Conservation (phyloP, 2,888 invertebrate species). For the Saturnia japonica region DNA sequence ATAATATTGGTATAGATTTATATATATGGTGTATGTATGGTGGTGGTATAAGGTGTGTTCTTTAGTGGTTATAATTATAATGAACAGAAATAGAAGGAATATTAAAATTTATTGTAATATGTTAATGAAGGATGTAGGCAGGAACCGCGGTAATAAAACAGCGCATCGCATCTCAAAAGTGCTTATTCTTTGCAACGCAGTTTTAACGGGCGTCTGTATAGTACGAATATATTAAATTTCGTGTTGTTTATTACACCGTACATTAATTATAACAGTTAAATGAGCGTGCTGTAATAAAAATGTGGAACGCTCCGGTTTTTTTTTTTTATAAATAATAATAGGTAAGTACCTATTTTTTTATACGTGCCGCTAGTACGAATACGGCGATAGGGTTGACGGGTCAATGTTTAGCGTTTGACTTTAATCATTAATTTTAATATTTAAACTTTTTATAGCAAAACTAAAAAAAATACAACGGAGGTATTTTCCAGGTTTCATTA, state of each 20-base stretch:
- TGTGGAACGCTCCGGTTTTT: slow-evolving; percentile 61
- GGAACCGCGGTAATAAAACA: slow-evolving; percentile 5
- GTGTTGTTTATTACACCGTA: slow-evolving; percentile 65
- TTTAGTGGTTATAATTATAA: slow-evolving; percentile 1
- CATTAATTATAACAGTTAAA: slow-evolving; percentile 76
- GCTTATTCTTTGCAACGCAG: slow-evolving; percentile 14
- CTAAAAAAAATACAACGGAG: too few species aligned
- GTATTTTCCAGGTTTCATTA: background rate
- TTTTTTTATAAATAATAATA: slow-evolving; percentile 39
- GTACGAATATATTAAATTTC: slow-evolving; percentile 62
- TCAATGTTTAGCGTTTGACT: slow-evolving; percentile 9
- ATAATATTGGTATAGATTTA: too few species aligned
- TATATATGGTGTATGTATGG: too few species aligned
- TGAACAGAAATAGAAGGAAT: slow-evolving; percentile 3
- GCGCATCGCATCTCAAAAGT: slow-evolving; percentile 10
- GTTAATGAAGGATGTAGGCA: slow-evolving; percentile 12
- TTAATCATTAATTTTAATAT: background rate
- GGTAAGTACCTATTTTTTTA: slow-evolving; percentile 25
- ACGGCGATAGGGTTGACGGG: slow-evolving; percentile 19
- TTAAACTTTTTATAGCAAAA: background rate
- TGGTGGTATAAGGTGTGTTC: background rate
- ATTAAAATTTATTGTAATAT: slow-evolving; percentile 9
- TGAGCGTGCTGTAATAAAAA: slow-evolving; percentile 68
- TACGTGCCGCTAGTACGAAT: slow-evolving; percentile 22
- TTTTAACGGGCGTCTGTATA: slow-evolving; percentile 25